Evolutionary conservation across 2,113 vertebrate species (phyloP).

Genomic region (Lasiurus borealis): DNA sequence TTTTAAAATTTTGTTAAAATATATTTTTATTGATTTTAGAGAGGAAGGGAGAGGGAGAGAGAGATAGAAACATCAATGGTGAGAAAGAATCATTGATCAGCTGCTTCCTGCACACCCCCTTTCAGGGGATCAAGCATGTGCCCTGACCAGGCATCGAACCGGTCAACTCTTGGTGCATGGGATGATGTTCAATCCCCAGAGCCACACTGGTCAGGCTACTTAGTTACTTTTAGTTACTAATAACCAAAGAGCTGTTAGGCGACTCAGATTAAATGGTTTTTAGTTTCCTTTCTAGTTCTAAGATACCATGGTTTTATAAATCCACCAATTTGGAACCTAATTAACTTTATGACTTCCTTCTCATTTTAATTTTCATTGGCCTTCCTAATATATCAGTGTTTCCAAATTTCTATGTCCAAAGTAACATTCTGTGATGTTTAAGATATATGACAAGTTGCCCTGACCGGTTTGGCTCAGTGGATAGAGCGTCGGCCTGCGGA

Average conservation of each 20-base stretch:
- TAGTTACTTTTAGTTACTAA: neutral
- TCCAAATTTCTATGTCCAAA: conserved; percentile 29
- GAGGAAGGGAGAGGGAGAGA: too few relatives aligned
- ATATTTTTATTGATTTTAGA: too few relatives aligned
- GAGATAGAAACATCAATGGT: too few relatives aligned
- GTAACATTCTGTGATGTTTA: conserved; percentile 2
- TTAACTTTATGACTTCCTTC: conserved; percentile 39
- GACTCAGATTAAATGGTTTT: neutral
- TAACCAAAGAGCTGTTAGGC: neutral
- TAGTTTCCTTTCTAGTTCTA: conserved; percentile 20
- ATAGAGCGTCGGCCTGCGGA: too few relatives aligned
- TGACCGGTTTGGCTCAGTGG: too few relatives aligned
- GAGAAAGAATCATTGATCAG: too few relatives aligned
- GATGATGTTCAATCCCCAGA: too few relatives aligned
- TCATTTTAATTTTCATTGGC: conserved; percentile 26
- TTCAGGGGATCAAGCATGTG: too few relatives aligned
- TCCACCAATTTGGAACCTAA: neutral
- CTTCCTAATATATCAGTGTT: neutral
- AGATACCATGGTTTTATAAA: conserved; percentile 7
- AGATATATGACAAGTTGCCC: neutral
- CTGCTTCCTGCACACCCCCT: too few relatives aligned
- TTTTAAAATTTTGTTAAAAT: neutral
- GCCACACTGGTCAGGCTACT: too few relatives aligned
- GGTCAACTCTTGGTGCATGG: too few relatives aligned
- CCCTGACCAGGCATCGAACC: too few relatives aligned